Evolutionary conservation across 1,140 invertebrate species (phyloP), one percentile per base, ranked within the genome.

Genomic region (Cydia pomonella): DNA sequence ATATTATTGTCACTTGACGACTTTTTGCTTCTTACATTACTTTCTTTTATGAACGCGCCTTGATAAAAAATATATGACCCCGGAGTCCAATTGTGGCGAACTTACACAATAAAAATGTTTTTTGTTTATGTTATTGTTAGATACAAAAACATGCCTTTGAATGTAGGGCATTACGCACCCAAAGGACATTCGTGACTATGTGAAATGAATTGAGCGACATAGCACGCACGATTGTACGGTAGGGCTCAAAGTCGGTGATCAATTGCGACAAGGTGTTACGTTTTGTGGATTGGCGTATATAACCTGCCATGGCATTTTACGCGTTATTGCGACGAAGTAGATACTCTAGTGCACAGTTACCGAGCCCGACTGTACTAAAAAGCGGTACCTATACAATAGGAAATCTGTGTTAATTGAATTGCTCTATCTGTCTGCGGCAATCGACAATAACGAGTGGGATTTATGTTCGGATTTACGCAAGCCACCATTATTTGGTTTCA

Each of bases 321-420:
- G 7, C n/a, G 50, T 53, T 53, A 53, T 18, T 53, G 7, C n/a
- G 50, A 59, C 21, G 12, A 59, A 59, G 53, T 59, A n/a, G n/a
- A n/a, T n/a, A 59, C 53, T 23, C 18, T 2, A 18, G 6, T 6
- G 53, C n/a, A 59, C 21, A 59, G 18, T 2, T 59, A 21, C 9
- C 0, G 6, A 59, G 64, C 27, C 29, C 64, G 29, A 23, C 64
- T 69, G 29, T 69, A 69, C 64, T 69, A 33, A 38, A 33, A 33
- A 10, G 27, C 64, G 10, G 29, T 69, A 33, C 64, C n/a, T n/a
- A n/a, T n/a, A n/a, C n/a, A 66, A 29, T 66, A 66, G 27, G 16
- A 66, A 66, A 66, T 29, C 63, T 66, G 23, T 64, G 63, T 29
- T 66, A 66, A 63, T 63, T 63, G 62, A 63, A 63, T 63, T 63